Base-by-base conservation (phyloP, 2,888 invertebrate species). In the Rotaria sp. region DNA sequence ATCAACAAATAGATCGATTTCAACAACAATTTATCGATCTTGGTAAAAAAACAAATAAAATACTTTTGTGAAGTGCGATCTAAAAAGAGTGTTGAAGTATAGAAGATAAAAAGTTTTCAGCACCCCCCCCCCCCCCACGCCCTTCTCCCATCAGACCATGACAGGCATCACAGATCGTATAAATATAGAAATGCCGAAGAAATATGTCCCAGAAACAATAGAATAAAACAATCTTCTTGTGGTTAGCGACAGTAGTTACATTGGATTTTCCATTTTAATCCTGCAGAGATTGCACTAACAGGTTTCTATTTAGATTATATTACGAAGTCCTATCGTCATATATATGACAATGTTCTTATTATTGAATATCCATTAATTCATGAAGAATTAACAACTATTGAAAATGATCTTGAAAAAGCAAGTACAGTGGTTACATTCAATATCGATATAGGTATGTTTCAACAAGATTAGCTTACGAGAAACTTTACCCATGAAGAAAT, bases 281-380 rank as follows among this genome's bases (percentile, higher is more conserved):
- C n/a, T n/a, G 5, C 11, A 45, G 5, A 8, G 7, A 8, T 11
- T 8, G 11, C 5, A 8, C 45, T 45, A 45, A 45, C 45, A 45
- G 15, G 3, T 35, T 7, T 35, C 18, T 35, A 21, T 38, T 35
- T 35, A 48, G 91, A 91, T 88, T 89, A 91, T 52, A 90, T 90
- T 38, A 90, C 90, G 38, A 89, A 89, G 87, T 92, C 95, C 94
- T 97, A 97, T 90, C 97, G 97, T 91, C 94, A 94, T 91, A 94
- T 95, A 85, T 93, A 94, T 85, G 93, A 93, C 87, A 94, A 94
- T 85, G 94, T 95, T 86, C 94, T 94, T 87, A 94, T 94, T 89
- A 96, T 96, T 3, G 97, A 97, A 91, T 94, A 94, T 89, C 94
- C 94, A 90, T 92, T 97, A 88, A 95, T 97, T 87, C 94, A 94